phyloP scores from a whole-genome alignment of 2,113 vertebrate species.

The Vulpes ferrilata region DNA sequence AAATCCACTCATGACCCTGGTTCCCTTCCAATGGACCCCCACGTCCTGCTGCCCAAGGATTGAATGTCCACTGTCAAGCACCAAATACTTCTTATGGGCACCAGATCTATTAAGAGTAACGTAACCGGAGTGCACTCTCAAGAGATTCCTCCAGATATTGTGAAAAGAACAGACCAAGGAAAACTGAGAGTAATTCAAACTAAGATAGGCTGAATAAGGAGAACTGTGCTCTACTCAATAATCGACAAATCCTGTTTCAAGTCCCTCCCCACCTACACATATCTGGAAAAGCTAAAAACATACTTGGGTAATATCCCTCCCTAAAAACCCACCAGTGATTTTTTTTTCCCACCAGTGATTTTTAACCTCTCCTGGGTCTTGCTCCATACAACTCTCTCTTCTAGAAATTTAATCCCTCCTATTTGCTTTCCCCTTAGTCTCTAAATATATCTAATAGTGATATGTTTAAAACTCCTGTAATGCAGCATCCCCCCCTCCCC shows the following conservation, averaged over 20 bases:
- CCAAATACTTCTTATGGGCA: neutral
- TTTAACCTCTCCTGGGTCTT: neutral
- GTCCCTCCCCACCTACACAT: neutral
- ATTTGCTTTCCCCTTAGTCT: neutral
- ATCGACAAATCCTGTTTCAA: slow-evolving; percentile 9
- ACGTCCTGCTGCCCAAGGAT: neutral
- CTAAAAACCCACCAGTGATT: neutral
- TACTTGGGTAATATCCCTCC: neutral
- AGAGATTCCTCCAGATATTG: neutral
- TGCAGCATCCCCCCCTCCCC: neutral
- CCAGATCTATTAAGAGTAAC: neutral
- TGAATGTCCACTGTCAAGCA: neutral
- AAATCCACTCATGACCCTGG: neutral
- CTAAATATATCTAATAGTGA: neutral
- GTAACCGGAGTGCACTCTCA: neutral
- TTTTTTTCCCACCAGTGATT: neutral
- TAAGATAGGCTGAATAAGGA: neutral
- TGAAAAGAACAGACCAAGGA: neutral
- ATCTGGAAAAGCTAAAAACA: neutral
- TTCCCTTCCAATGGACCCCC: neutral
- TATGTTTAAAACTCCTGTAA: neutral
- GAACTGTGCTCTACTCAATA: neutral
- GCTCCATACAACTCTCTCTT: neutral
- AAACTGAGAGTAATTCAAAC: neutral
- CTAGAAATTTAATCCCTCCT: neutral